phyloP scores from a whole-genome alignment of 1,140 invertebrate genomes.

The Oppia nitens region DNA sequence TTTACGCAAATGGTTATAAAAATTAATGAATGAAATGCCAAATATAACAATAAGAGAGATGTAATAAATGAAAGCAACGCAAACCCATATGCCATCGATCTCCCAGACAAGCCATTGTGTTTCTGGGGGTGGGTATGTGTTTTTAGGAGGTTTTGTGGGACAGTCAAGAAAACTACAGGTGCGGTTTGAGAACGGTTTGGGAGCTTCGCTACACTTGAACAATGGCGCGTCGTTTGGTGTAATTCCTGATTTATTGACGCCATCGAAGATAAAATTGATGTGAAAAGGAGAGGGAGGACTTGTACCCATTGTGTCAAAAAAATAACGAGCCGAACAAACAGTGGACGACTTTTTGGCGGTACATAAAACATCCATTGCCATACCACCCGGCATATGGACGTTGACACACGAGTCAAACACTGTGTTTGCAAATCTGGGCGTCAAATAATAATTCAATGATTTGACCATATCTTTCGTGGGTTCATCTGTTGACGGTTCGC shows the following conservation, averaged over 20 bases:
- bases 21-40: constrained; percentile 5
- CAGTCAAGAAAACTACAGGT: constrained; percentile 68
- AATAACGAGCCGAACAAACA: constrained; percentile 25
- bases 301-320: constrained; percentile 19
- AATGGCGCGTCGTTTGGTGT: constrained; percentile 38
- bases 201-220: constrained; percentile 44
- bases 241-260: constrained; percentile 21
- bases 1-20: constrained; percentile 4
- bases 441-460: constrained; percentile 38
- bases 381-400: constrained; percentile 60
- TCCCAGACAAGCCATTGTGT: constrained; percentile 50
- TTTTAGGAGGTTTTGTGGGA: constrained; percentile 44
- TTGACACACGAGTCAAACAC: constrained; percentile 64
- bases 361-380: constrained; percentile 61
- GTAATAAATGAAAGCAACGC: constrained; percentile 58
- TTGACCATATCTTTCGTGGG: constrained; percentile 27
- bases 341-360: constrained; percentile 35
- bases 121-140: too few relatives aligned
- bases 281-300: constrained; percentile 16
- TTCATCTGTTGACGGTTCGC: constrained; percentile 1
- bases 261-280: constrained; percentile 16
- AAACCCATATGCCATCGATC: constrained; percentile 52
- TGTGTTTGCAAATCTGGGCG: constrained; percentile 44
- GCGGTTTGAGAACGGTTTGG: constrained; percentile 29
- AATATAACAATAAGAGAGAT: constrained; percentile 24